Evolutionary conservation across 2,113 vertebrate species (phyloP).

Genomic region (Corythaixoides concolor): DNA sequence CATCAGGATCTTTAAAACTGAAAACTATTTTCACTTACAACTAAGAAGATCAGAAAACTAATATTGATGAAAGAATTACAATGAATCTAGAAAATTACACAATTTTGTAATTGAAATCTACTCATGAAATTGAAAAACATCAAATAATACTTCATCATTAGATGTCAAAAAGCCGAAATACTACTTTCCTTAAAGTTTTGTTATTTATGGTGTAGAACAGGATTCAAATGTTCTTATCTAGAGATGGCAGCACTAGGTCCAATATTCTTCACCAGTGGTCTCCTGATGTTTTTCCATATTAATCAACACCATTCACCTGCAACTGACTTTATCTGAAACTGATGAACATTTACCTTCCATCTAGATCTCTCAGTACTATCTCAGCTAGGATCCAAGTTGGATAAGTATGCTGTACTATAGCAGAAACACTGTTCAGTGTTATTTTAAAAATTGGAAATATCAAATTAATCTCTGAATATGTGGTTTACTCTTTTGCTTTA

Average conservation of each 20-base stretch:
- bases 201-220: background rate
- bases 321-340: background rate
- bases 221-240: background rate
- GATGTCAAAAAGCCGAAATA: constrained; percentile 24
- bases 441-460: background rate
- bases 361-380: background rate
- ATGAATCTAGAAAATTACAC: background rate
- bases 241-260: background rate
- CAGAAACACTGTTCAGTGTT: background rate
- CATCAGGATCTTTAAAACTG: background rate
- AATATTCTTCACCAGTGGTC: background rate
- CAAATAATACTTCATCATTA: background rate
- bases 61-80: background rate
- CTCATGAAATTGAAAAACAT: background rate
- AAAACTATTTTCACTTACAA: background rate
- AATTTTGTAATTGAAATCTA: background rate
- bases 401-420: background rate
- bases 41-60: background rate
- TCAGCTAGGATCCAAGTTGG: background rate
- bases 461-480: background rate
- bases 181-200: background rate
- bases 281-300: background rate
- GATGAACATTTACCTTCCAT: background rate
- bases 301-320: background rate
- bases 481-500: background rate